Base-by-base conservation (phyloP, 2,797 vertebrate species). In the Bradypus variegatus region DNA sequence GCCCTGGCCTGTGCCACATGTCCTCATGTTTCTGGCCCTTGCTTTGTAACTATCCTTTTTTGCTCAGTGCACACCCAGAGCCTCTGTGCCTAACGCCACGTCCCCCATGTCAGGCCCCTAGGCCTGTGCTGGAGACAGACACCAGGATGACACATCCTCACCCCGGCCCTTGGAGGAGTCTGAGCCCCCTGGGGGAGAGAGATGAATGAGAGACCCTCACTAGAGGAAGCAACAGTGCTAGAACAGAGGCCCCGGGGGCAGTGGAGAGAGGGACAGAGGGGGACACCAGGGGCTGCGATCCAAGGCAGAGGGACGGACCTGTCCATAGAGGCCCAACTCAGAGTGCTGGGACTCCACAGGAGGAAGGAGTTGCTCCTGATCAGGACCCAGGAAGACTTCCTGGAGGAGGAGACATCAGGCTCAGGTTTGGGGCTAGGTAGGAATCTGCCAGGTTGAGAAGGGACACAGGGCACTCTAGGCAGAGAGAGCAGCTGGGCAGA, bases 391-490 rank as follows among this genome's bases (percentile, higher is more conserved):
- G 79, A 48, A 55, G 80, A 33, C 53, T 80, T 86, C 45, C 1
- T 29, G 62, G 80, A 38, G 45, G 36, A 48, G 41, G 73, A 2
- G 33, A 27, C 5, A 0, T n/a, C 48, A 50, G 72, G 16, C 31
- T 45, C 16, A 21, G 69, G 18, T 14, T 0, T 76, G 8, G 25
- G 10, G 3, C 23, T 1, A 33, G 62, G 38, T 2, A 16, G 55
- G 53, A 67, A 13, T 36, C 27, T 6, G 7, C 48, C 48, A 18
- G 80, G 48, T 25, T 2, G 38, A 50, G 8, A 3, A 36, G 10
- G 23, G 21, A 25, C n/a, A 31, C 33, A 29, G 29, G 60, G 33
- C 12, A 7, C 23, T 33, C 53, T 33, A 48, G 38, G 36, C 38
- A 60, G 38, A 73, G 53, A 21, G 64, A 33, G 12, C 8, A 4